Evolutionary conservation across 1,140 invertebrate genomes (phyloP).

Genomic region (Steinernema feltiae): DNA sequence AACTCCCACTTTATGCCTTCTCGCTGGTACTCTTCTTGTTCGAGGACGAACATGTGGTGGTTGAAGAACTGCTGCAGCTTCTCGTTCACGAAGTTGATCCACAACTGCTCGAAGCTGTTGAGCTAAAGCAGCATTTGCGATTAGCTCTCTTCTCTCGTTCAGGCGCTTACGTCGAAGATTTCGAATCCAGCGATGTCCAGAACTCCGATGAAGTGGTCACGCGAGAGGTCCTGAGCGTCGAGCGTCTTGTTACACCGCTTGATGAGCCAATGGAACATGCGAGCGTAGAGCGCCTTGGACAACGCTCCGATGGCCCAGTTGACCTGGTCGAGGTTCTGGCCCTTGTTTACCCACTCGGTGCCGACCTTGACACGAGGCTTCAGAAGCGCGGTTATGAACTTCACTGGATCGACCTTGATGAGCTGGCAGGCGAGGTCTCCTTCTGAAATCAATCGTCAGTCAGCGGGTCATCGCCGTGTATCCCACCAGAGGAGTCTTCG

Average conservation of each 20-base stretch:
- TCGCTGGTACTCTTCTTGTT: slow-evolving; percentile 97
- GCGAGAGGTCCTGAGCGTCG: slow-evolving; percentile 59
- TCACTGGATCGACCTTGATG: slow-evolving; percentile 61
- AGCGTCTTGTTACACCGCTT: slow-evolving; percentile 65
- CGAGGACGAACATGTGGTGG: slow-evolving; percentile 97
- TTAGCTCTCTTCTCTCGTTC: neutral
- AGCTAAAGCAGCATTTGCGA: slow-evolving; percentile 63
- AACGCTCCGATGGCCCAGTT: slow-evolving; percentile 64
- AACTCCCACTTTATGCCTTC: slow-evolving; percentile 98
- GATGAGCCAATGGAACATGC: slow-evolving; percentile 66
- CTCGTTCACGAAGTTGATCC: slow-evolving; percentile 99
- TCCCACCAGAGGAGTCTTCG: neutral
- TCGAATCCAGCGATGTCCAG: slow-evolving; percentile 99
- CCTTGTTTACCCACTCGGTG: slow-evolving; percentile 64
- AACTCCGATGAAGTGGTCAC: slow-evolving; percentile 70
- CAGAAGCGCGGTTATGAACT: slow-evolving; percentile 63
- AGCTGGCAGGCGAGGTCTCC: slow-evolving; percentile 60
- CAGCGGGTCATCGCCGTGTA: neutral
- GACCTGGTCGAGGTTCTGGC: slow-evolving; percentile 69
- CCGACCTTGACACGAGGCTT: slow-evolving; percentile 66
- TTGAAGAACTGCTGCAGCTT: slow-evolving; percentile 99
- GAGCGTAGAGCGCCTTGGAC: slow-evolving; percentile 65
- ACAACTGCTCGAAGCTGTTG: slow-evolving; percentile 99
- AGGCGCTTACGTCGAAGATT: slow-evolving; percentile 93
- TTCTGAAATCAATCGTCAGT: slow-evolving; percentile 37